A percentile compares a stretch with the other conserved stretches of the same genome.
Evolutionary conservation across 1,140 invertebrate genomes (phyloP).

Genomic region (Telenomus remus): DNA sequence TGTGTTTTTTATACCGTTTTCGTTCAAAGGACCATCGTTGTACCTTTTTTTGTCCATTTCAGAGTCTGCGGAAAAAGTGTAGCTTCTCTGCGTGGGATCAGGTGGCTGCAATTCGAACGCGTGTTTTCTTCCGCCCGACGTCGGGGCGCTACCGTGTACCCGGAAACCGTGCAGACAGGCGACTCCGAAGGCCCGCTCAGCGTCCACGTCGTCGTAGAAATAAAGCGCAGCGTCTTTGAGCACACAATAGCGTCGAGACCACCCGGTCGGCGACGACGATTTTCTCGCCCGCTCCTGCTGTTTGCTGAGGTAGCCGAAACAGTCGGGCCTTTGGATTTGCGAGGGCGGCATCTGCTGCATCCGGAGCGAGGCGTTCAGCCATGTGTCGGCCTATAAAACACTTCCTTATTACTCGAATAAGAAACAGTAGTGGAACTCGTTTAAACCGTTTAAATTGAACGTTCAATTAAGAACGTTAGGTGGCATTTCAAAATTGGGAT

Average conservation of each 20-base stretch:
- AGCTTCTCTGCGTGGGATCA: constrained; percentile 88
- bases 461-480: constrained; percentile 2
- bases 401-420: constrained; percentile 35
- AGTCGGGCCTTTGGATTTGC: constrained; percentile 88
- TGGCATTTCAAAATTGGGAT: constrained; percentile 6
- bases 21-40: neutral
- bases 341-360: constrained; percentile 83
- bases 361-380: constrained; percentile 82
- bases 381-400: constrained; percentile 81
- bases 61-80: constrained; percentile 94
- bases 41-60: constrained; percentile 97
- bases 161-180: constrained; percentile 95
- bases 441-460: constrained; percentile 6
- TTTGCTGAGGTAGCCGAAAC: constrained; percentile 92
- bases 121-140: constrained; percentile 86
- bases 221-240: constrained; percentile 96
- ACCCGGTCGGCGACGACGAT: constrained; percentile 78
- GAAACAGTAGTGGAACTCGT: constrained; percentile 35
- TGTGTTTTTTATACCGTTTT: neutral
- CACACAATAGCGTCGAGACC: constrained; percentile 94
- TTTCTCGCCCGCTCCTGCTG: constrained; percentile 82
- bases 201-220: constrained; percentile 92
- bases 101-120: constrained; percentile 94
- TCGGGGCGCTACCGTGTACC: constrained; percentile 85
- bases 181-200: constrained; percentile 91